Evolutionary conservation across 2,888 invertebrate species (phyloP).

Genomic region (Rhabditoides inermis): DNA sequence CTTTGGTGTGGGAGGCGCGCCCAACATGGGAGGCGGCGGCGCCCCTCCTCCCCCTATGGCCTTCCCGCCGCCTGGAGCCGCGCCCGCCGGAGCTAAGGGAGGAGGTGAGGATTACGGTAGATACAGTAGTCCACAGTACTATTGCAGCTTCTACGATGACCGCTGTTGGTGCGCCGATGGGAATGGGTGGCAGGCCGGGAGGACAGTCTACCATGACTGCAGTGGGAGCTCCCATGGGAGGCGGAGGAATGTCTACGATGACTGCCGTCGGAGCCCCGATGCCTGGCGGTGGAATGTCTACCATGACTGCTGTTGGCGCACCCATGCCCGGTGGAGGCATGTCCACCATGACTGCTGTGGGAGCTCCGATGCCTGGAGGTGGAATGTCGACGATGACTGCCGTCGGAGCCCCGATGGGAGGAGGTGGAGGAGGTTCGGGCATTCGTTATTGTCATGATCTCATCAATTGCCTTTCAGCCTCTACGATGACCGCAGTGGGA

Average conservation of each 20-base stretch:
- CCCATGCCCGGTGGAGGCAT: too few species aligned
- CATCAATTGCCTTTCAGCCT: neutral
- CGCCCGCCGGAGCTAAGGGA: neutral
- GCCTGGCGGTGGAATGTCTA: too few species aligned
- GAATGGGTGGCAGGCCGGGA: neutral
- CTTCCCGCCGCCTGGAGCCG: too few species aligned
- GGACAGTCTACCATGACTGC: neutral
- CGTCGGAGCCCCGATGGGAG: neutral
- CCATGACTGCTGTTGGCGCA: too few species aligned
- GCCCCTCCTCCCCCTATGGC: neutral
- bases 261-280: too few species aligned
- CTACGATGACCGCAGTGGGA: neutral
- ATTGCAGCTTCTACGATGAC: neutral
- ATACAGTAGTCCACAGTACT: neutral
- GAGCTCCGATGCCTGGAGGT: too few species aligned
- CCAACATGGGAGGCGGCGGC: neutral
- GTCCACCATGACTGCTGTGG: slow-evolving; percentile 1
- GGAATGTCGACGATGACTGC: neutral
- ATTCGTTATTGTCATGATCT: too few species aligned
- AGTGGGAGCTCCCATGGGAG: neutral
- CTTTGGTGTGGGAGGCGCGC: neutral
- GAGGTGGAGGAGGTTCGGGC: neutral
- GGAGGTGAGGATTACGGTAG: neutral
- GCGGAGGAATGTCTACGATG: too few species aligned
- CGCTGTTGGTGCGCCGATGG: neutral